phyloP scores from a whole-genome alignment of 2,113 vertebrate species.

The Antechinus flavipes region DNA sequence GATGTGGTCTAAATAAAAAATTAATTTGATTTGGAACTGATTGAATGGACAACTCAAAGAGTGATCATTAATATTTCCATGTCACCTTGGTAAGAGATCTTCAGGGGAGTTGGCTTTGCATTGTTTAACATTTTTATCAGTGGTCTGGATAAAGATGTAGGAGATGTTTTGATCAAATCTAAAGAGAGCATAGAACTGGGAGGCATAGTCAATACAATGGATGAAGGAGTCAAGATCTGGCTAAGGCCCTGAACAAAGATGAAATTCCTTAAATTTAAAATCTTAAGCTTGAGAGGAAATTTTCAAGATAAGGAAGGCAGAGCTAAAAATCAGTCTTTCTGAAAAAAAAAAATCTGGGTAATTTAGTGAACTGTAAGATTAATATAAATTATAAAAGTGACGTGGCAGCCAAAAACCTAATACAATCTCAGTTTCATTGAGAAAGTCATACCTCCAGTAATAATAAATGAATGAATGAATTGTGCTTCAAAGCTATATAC shows the following conservation, averaged over 20 bases:
- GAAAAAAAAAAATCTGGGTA: background rate
- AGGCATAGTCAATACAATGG: background rate
- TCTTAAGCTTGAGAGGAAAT: background rate
- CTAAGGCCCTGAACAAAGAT: background rate
- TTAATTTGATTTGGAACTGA: background rate
- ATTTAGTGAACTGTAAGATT: background rate
- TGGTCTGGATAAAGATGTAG: background rate
- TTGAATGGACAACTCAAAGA: background rate
- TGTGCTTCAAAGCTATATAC: background rate
- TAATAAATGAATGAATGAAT: background rate
- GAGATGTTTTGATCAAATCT: background rate
- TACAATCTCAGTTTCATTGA: background rate
- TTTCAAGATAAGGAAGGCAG: background rate
- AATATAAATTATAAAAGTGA: background rate
- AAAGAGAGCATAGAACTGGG: background rate
- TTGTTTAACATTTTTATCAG: background rate
- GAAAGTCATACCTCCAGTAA: background rate
- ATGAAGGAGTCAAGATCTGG: background rate
- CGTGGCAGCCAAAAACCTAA: background rate
- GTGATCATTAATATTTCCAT: background rate
- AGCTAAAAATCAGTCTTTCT: background rate
- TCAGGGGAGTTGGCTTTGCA: background rate
- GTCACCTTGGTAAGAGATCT: background rate
- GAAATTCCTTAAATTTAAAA: background rate
- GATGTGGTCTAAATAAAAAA: background rate